These are phyloP conservation scores for Leptobrachium ailaonicum DNA, from an alignment of 2,113 vertebrate genomes.

Conservation along the genomic window DNA sequence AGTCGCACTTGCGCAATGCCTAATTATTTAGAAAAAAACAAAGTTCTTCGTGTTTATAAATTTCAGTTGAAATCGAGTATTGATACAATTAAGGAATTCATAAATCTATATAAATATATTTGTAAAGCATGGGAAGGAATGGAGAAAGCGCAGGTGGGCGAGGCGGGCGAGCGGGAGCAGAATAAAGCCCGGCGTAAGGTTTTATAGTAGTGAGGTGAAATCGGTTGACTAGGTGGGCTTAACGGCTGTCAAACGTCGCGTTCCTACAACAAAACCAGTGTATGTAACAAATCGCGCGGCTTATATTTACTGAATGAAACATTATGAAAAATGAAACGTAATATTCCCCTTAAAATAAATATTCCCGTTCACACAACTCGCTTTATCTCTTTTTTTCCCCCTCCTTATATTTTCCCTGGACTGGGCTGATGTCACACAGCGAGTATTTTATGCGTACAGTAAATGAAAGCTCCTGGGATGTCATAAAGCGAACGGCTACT, in stretches of 20 bases:
- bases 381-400: conserved; percentile 38
- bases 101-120: not conserved
- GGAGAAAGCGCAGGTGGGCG: not conserved
- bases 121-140: not conserved
- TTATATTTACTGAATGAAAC: conserved; percentile 39
- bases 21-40: not conserved
- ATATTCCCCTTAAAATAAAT: conserved; percentile 39
- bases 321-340: conserved; percentile 54
- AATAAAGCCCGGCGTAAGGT: not conserved
- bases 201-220: conserved; percentile 7
- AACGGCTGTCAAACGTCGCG: conserved; percentile 47
- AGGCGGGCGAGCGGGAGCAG: not conserved
- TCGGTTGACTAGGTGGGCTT: conserved; percentile 18
- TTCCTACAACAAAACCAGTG: conserved; percentile 42
- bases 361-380: conserved; percentile 1
- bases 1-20: not conserved
- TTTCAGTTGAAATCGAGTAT: not conserved
- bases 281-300: conserved; percentile 28
- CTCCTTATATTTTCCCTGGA: conserved; percentile 41
- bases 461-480: conserved; percentile 61
- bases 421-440: conserved; percentile 60
- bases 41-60: too few species aligned
- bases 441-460: conserved; percentile 62
- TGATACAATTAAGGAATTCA: not conserved
- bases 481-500: conserved; percentile 64